phyloP scores from a whole-genome alignment of 2,113 vertebrate species.

The Colius striatus region DNA sequence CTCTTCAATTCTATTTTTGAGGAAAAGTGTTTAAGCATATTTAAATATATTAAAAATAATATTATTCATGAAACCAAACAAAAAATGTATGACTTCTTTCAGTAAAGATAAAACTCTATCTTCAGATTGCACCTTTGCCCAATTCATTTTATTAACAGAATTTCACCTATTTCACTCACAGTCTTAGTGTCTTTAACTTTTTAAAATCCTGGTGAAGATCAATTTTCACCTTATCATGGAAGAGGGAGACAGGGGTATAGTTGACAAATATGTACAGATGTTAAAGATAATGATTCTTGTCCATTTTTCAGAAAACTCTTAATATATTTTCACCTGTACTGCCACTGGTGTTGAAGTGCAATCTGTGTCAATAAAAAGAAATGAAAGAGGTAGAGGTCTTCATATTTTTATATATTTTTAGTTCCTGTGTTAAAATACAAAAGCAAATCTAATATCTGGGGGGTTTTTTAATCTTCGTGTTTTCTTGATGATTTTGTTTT shows the following conservation, averaged over 20 bases:
- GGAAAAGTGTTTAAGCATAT: not conserved
- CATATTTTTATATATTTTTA: not conserved
- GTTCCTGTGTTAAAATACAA: not conserved
- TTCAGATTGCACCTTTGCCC: not conserved
- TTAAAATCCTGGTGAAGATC: not conserved
- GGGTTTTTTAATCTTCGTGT: not conserved
- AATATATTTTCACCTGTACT: not conserved
- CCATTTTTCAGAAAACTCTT: not conserved
- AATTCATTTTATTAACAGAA: not conserved
- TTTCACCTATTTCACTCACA: not conserved
- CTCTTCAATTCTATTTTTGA: not conserved
- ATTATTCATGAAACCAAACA: not conserved
- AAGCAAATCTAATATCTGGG: not conserved
- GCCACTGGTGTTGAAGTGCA: not conserved
- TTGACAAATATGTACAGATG: not conserved
- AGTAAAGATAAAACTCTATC: not conserved
- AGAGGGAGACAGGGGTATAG: not conserved
- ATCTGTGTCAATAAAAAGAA: not conserved
- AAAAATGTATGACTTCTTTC: not conserved
- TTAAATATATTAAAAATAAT: not conserved
- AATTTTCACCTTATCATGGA: not conserved
- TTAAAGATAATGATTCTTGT: not conserved
- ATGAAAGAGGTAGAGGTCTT: not conserved
- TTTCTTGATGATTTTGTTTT: not conserved
- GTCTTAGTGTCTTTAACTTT: not conserved